Base-by-base conservation (phyloP, 2,888 invertebrate genomes). In the Xanthorhoe designata region DNA sequence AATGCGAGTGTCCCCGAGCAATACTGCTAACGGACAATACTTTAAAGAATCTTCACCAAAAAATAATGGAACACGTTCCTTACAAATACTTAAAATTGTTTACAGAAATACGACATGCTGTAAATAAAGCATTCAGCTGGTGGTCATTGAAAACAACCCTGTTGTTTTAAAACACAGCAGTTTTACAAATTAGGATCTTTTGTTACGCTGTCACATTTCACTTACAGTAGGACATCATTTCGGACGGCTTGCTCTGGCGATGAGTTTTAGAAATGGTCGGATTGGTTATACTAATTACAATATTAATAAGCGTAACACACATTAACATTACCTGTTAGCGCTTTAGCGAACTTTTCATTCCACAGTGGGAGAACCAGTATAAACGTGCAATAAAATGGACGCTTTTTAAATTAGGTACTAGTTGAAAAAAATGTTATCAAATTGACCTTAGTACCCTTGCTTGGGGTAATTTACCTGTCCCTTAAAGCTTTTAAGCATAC, bases 271-370 rank as follows among this genome's bases (percentile, higher is more conserved):
- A 84, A 83, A 79, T 82, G 84, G 85, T 87, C 84, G 83, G 84
- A 86, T 75, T 86, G 77, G 76, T 74, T 79, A 81, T 78, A 84
- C 79, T 82, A 84, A 75, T 75, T 71, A 80, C 69, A 82, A 81
- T 76, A 77, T 80, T 87, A 84, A 85, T 90, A 92, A 91, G 91
- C 91, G 91, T 92, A 91, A 85, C 82, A 84, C 80, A 84, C 82
- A n/a, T 81, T 76, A 81, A 77, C 80, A 80, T 79, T 76, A 75
- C 69, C 72, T 68, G 69, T 69, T 66, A 71, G 92, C 92, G 92
- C 91, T 78, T 89, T 87, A 91, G 91, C 78, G 82, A 92, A 91
- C 92, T 92, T 83, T 92, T 90, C 91, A 93, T 91, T 92, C 89
- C 86, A 91, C 90, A 47, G 62, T 66, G 63, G 56, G 35, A 60